Percentiles rank a stretch among this genome's conserved stretches.
These are phyloP conservation scores for Brachionus rubens DNA, from an alignment of 1,140 invertebrate genomes.

Conservation along the genomic window DNA sequence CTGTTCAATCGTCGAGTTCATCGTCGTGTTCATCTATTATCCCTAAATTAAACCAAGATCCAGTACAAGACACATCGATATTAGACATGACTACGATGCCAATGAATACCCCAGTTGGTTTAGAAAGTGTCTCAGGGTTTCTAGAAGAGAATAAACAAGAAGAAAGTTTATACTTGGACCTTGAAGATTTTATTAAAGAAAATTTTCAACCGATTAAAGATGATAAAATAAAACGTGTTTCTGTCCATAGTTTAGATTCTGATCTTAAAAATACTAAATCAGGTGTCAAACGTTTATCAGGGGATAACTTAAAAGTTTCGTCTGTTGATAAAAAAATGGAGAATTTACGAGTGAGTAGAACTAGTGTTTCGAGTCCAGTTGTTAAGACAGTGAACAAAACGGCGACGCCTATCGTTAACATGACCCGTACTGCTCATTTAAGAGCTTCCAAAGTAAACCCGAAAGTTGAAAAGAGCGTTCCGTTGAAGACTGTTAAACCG, in stretches of 20 bases:
- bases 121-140: neutral
- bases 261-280: neutral
- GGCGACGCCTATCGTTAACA: neutral
- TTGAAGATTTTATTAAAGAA: slow-evolving; percentile 29
- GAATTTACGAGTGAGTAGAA: neutral
- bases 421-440: neutral
- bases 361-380: neutral
- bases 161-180: neutral
- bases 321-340: neutral
- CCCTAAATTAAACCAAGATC: neutral
- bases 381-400: neutral
- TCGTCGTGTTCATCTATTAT: neutral
- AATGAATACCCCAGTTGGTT: slow-evolving; percentile 16
- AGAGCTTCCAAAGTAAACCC: neutral
- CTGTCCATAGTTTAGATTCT: slow-evolving; percentile 1
- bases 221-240: neutral
- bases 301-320: slow-evolving; percentile 10
- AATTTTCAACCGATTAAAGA: slow-evolving; percentile 23
- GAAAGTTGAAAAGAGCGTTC: no score
- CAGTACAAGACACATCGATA: neutral
- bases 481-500: no score
- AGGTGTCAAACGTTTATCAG: neutral
- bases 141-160: neutral
- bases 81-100: neutral
- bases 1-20: neutral